These are phyloP conservation scores for Microctenopoma stevenorrisi DNA, from an alignment of 2,797 vertebrate genomes.

Conservation along the genomic window DNA sequence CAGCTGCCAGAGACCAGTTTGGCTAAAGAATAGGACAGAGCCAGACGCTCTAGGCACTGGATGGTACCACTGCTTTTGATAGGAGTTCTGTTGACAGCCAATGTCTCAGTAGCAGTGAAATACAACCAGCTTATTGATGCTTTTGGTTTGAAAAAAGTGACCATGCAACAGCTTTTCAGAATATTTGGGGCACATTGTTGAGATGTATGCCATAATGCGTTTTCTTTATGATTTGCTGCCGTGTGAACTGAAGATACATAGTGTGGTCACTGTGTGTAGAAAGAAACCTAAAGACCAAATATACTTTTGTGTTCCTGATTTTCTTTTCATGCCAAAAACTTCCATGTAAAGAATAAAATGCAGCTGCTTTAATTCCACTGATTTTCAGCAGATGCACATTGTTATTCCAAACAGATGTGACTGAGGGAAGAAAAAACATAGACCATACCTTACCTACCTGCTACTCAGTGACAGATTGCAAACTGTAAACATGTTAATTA, in stretches of 20 bases:
- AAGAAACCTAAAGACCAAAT: conserved; percentile 2
- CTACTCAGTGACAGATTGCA: conserved; percentile 46
- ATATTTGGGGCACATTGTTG: conserved; percentile 44
- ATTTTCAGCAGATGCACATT: conserved; percentile 84
- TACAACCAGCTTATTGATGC: conserved; percentile 66
- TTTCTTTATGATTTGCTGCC: conserved; percentile 37
- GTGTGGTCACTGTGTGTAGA: background rate
- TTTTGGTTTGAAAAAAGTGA: conserved; percentile 53
- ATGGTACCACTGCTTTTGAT: conserved; percentile 77
- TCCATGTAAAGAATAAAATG: conserved; percentile 22
- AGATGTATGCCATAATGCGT: conserved; percentile 43
- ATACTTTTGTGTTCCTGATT: conserved; percentile 15
- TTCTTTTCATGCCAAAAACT: conserved; percentile 34
- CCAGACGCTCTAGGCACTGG: conserved; percentile 77
- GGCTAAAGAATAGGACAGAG: conserved; percentile 77
- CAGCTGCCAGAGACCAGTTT: conserved; percentile 78
- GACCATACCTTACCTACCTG: conserved; percentile 50
- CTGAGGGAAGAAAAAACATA: conserved; percentile 81
- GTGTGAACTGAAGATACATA: conserved; percentile 1
- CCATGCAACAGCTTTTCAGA: conserved; percentile 55
- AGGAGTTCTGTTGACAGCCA: conserved; percentile 76
- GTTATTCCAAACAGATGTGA: conserved; percentile 86
- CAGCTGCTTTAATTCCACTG: conserved; percentile 75
- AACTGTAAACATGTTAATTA: conserved; percentile 35
- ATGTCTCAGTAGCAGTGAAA: conserved; percentile 70